Base-by-base conservation (phyloP, 2,888 invertebrate species). In the Tubulanus polymorphus region DNA sequence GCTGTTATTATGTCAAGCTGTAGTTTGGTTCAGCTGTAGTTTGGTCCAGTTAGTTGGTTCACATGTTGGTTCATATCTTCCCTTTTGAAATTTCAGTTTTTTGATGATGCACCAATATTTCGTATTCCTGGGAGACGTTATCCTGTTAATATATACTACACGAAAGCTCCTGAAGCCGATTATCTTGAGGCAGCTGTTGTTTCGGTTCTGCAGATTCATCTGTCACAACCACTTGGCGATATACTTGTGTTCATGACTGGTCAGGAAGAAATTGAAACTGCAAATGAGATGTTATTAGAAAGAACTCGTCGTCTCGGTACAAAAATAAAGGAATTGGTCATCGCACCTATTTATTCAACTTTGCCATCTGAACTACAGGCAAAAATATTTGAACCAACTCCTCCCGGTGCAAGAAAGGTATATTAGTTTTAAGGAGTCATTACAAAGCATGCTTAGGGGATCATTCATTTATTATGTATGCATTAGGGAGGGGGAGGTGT, bases 341-440 rank as follows among this genome's bases (percentile, higher is more conserved):
- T 99, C 65, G 82, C 95, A 51, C 99, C 99, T 0, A 93, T 99
- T 25, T 99, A 99, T 81, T 93, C 99, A 1, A 67, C 62, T 18
- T 83, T 99, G 48, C 99, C 99, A 0, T 94, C 94, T 70, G 99
- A 99, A 69, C 90, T 99, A 90, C 99, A 99, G 81, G 91, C 94
- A 2, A 96, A 96, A 80, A 97, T 99, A 70, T 99, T 99, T 80
- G 92, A 94, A 69, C 95, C 94, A 0, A 97, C 97, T 0, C 99
- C 99, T 37, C 90, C 90, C 8, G 91, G 93, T 60, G 94, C 97
- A 0, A 84, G 99, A 59, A 99, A 99, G 84, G 86, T 83, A 64
- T n/a, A n/a, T n/a, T n/a, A n/a, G n/a, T n/a, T n/a, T n/a, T n/a
- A n/a, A n/a, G n/a, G n/a, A n/a, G n/a, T n/a, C n/a, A n/a, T n/a